Conservation (phyloP, 1,140 invertebrate species). For the Periplaneta americana region DNA sequence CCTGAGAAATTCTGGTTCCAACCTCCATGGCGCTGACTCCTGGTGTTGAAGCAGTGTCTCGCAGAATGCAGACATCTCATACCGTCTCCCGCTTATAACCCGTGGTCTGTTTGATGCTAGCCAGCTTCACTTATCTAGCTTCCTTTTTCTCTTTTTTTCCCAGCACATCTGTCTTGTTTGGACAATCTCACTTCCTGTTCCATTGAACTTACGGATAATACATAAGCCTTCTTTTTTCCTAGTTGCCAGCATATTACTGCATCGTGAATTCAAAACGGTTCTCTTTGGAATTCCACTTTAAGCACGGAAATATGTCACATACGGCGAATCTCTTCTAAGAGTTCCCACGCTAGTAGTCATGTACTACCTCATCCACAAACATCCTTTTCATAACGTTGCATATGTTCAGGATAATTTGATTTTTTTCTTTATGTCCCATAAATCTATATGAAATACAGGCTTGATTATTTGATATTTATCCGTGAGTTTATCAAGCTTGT, state of each 20-base stretch:
- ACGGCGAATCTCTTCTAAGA: no score
- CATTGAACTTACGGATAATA: neutral
- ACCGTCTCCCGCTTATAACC: neutral
- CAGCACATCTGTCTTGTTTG: neutral
- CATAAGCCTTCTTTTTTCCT: neutral
- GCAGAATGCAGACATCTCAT: neutral
- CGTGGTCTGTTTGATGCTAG: neutral
- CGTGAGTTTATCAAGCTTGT: no score
- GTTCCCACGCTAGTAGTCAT: no score
- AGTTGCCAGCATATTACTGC: neutral
- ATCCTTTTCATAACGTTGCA: no score
- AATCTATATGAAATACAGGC: no score
- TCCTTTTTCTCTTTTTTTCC: neutral
- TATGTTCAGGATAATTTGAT: no score
- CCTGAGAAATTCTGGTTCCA: neutral
- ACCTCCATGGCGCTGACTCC: neutral
- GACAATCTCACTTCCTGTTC: neutral
- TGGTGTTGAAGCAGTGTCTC: neutral
- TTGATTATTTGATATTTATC: no score
- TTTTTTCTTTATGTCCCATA: no score
- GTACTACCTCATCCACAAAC: no score
- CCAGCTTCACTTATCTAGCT: neutral
- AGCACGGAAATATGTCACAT: no score
- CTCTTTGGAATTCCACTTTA: no score
- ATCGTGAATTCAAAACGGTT: no score